Conservation (phyloP, 2,113 vertebrate species). For the Mirounga angustirostris region DNA sequence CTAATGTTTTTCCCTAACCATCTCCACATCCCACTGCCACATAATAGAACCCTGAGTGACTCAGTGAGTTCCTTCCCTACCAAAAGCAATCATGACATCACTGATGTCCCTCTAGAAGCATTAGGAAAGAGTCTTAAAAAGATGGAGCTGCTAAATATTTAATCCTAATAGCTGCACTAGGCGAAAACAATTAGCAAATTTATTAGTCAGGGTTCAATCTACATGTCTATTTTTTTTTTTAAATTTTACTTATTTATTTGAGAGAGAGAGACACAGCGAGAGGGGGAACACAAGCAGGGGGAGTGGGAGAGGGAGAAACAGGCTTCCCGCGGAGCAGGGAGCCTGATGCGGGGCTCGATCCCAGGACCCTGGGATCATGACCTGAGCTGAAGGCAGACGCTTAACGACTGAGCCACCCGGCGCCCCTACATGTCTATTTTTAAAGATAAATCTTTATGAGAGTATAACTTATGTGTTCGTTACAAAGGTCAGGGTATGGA, state of each 20-base stretch:
- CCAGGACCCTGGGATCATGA: too few species aligned
- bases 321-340: too few species aligned
- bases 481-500: background rate
- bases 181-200: conserved; percentile 53
- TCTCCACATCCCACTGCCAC: background rate
- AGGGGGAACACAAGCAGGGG: too few species aligned
- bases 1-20: background rate
- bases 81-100: conserved; percentile 21
- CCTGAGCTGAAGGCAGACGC: too few species aligned
- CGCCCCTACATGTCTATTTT: background rate
- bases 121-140: conserved; percentile 20
- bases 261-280: too few species aligned
- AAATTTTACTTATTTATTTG: too few species aligned
- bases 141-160: conserved; percentile 71
- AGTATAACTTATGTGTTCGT: background rate
- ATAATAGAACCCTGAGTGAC: background rate
- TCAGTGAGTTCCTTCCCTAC: background rate
- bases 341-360: too few species aligned
- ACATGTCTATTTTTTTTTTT: background rate
- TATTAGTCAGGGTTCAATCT: conserved; percentile 3
- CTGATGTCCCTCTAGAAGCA: background rate
- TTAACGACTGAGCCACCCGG: too few species aligned
- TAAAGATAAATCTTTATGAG: conserved; percentile 24
- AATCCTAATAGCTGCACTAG: conserved; percentile 46
- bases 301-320: too few species aligned